A percentile compares a stretch with the other conserved stretches of the same genome.
Conservation (phyloP, 2,888 invertebrate species). For the Troides helena region DNA sequence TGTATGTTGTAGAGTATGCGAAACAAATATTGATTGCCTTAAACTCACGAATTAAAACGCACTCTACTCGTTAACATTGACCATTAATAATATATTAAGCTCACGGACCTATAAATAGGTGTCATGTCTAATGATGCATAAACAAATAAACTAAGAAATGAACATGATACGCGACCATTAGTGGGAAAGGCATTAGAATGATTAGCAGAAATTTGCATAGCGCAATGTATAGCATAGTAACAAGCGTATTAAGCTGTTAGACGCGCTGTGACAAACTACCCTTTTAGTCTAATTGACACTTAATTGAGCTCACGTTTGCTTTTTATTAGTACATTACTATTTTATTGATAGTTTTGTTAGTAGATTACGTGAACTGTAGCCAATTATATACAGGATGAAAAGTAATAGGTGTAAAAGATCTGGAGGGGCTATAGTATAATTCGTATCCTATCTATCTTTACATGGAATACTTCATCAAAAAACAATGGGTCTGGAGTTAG, state of each 20-base stretch:
- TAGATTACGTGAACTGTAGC: too few relatives aligned
- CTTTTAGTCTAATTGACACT: constrained; percentile 29
- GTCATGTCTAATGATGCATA: background rate
- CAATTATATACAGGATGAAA: too few relatives aligned
- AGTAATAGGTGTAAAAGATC: too few relatives aligned
- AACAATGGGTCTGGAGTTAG: too few relatives aligned
- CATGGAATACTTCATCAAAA: too few relatives aligned
- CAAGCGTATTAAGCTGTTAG: constrained; percentile 31
- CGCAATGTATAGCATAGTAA: constrained; percentile 32
- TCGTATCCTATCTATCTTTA: too few relatives aligned
- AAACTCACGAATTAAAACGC: too few relatives aligned
- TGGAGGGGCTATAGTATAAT: too few relatives aligned
- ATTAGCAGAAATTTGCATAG: constrained; percentile 60
- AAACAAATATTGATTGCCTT: too few relatives aligned
- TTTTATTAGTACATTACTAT: background rate
- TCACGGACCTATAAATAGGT: background rate
- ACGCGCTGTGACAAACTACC: constrained; percentile 19
- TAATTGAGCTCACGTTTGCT: background rate
- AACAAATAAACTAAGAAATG: background rate
- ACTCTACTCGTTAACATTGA: too few relatives aligned
- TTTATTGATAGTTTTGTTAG: background rate
- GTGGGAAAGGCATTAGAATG: constrained; percentile 31
- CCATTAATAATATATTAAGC: too few relatives aligned
- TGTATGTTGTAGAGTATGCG: too few relatives aligned
- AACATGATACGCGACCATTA: constrained; percentile 15